A percentile compares a stretch with the other conserved stretches of the same genome.
phyloP scores from a whole-genome alignment of 2,888 invertebrate genomes.

The Mesochorus sp. region DNA sequence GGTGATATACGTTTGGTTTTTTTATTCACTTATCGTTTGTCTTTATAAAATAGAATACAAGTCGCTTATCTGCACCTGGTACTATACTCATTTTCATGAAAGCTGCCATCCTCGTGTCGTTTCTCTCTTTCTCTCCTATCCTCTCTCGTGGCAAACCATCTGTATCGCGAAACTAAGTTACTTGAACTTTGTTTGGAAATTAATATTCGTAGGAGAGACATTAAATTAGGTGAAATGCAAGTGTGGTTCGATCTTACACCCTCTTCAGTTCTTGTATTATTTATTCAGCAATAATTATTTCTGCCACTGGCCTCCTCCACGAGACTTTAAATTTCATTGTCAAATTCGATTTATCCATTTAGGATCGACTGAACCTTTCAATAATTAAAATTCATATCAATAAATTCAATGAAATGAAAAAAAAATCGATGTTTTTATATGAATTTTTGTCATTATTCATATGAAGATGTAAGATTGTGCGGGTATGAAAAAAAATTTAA shows the following conservation, averaged over 20 bases:
- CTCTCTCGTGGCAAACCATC: constrained; percentile 12
- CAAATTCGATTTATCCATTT: neutral
- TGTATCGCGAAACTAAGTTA: constrained; percentile 25
- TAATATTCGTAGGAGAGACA: constrained; percentile 50
- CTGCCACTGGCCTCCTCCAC: neutral
- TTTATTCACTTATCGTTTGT: constrained; percentile 17
- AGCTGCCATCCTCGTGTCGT: constrained; percentile 5
- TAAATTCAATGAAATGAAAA: no score
- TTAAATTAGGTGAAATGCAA: constrained; percentile 42
- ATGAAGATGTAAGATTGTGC: neutral
- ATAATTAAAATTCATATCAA: neutral
- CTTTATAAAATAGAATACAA: neutral
- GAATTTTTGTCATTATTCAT: neutral
- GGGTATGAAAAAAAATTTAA: neutral
- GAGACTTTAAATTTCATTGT: neutral
- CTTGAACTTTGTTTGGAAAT: constrained; percentile 48
- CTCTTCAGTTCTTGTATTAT: constrained; percentile 22
- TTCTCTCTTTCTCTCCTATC: neutral
- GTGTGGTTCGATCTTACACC: constrained; percentile 5
- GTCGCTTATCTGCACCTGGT: constrained; percentile 10
- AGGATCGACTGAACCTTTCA: neutral
- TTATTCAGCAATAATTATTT: constrained; percentile 49
- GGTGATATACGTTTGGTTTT: no score
- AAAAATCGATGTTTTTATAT: neutral
- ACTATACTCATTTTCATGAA: constrained; percentile 8